Conservation (phyloP, 2,113 vertebrate genomes). For the Sebastes schlegelii region DNA sequence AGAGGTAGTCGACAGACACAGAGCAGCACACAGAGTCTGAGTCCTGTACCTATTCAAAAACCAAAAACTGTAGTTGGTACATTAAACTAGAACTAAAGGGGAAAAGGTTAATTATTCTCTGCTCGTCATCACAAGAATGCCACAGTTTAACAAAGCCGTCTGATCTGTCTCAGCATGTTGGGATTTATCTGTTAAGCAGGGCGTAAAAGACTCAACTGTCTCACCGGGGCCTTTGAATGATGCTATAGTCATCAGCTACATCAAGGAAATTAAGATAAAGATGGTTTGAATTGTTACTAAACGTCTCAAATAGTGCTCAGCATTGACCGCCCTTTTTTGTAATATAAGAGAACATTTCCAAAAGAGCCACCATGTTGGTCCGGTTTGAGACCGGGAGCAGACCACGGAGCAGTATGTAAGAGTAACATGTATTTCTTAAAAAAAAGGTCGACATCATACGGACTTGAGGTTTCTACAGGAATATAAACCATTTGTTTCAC, state of each 20-base stretch:
- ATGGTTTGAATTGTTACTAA: not conserved
- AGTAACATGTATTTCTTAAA: too few relatives aligned
- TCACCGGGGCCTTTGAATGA: not conserved
- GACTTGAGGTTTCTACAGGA: too few relatives aligned
- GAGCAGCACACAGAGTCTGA: conserved; percentile 50
- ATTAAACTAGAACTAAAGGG: conserved; percentile 33
- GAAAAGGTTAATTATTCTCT: conserved; percentile 31
- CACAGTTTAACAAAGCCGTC: conserved; percentile 38
- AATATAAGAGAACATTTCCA: too few relatives aligned
- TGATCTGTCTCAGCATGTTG: conserved; percentile 57
- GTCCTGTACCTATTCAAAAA: conserved; percentile 31
- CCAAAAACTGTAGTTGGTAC: conserved; percentile 15
- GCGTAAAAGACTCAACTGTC: not conserved
- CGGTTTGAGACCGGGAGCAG: too few relatives aligned
- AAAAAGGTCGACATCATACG: too few relatives aligned
- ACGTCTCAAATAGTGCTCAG: not conserved
- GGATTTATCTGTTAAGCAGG: conserved; percentile 2
- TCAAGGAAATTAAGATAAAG: not conserved
- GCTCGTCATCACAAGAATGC: conserved; percentile 25
- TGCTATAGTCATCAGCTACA: not conserved
- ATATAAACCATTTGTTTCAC: too few relatives aligned
- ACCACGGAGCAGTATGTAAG: too few relatives aligned
- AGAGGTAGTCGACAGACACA: conserved; percentile 33
- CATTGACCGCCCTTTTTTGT: too few relatives aligned
- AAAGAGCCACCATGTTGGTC: too few relatives aligned